Base-by-base conservation (phyloP, 1,140 invertebrate genomes). In the Pygmarrhopalites habei region DNA sequence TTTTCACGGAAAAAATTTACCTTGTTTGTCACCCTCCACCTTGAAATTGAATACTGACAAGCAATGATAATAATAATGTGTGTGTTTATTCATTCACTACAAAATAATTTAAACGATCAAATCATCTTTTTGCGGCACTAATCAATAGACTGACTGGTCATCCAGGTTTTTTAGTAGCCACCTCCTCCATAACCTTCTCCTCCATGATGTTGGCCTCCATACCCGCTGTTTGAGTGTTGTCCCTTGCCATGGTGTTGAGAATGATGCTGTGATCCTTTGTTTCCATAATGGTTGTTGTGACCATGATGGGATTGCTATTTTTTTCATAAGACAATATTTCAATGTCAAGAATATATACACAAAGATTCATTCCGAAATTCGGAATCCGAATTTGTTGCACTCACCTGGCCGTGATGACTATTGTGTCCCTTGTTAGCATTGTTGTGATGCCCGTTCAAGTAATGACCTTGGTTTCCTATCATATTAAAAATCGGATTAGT, bases 371-470 rank as follows among this genome's bases (percentile, higher is more conserved):
- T 5, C 23, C 17, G 7, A 47, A 4, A 47, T 12, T 12, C 19
- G 23, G n/a, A 23, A 47, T 47, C 7, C 19, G 7, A 23, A 47
- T 47, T 5, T 4, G 23, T 12, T 7, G 5, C 19, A 19, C 7
- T 23, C 44, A 46, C 30, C 5, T 64, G 23, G 1, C 56, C 56
- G 26, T 64, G 35, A 14, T 64, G 44, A 1, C 52, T 57, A 14
- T 64, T 64, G 35, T 64, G 57, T 17, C 62, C 62, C 47, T 59
- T 58, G 35, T 64, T 46, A 2, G 26, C 14, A 21, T 59, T 30
- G 14, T 43, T 17, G 26, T 64, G 39, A 32, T 64, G 62, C 17
- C 62, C 62, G 25, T 64, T 64, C 56, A 53, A 26, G 47, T 64
- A 32, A 35, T 64, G 62, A 1, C 62, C 61, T 43, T n/a, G n/a